A percentile compares a stretch with the other conserved stretches of the same genome.
Evolutionary conservation across 1,140 invertebrate species (phyloP).

Genomic region (Monochamus saltuarius): DNA sequence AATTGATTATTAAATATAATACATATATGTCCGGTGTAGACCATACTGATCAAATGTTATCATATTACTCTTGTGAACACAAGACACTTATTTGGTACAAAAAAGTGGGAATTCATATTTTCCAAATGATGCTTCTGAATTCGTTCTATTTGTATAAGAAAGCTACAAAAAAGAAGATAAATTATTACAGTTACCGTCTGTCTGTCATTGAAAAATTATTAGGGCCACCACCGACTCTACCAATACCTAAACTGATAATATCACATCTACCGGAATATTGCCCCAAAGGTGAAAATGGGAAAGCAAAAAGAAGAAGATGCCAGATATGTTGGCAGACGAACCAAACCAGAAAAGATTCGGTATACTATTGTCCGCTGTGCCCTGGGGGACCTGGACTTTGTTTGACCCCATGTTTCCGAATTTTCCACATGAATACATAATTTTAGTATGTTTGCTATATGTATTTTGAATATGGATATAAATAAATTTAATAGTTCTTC

Average conservation of each 20-base stretch:
- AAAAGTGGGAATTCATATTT: conserved; percentile 28
- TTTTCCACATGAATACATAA: too few relatives aligned
- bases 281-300: not conserved
- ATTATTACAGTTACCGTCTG: too few relatives aligned
- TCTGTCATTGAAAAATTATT: too few relatives aligned
- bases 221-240: not conserved
- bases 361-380: not conserved
- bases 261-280: not conserved
- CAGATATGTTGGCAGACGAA: not conserved
- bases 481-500: too few relatives aligned
- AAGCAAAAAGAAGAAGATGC: not conserved
- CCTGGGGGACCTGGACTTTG: not conserved
- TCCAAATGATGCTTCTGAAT: conserved; percentile 30
- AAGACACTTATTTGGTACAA: conserved; percentile 32
- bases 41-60: conserved; percentile 26
- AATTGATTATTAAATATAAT: conserved; percentile 22
- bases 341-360: not conserved
- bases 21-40: conserved; percentile 21
- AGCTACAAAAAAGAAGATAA: too few relatives aligned
- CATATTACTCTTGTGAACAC: conserved; percentile 27
- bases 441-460: too few relatives aligned
- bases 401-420: not conserved
- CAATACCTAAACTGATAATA: not conserved
- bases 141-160: conserved; percentile 16
- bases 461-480: too few relatives aligned